A percentile compares a stretch with the other conserved stretches of the same genome.
Conservation (phyloP, 2,113 vertebrate species). For the Promerops cafer region DNA sequence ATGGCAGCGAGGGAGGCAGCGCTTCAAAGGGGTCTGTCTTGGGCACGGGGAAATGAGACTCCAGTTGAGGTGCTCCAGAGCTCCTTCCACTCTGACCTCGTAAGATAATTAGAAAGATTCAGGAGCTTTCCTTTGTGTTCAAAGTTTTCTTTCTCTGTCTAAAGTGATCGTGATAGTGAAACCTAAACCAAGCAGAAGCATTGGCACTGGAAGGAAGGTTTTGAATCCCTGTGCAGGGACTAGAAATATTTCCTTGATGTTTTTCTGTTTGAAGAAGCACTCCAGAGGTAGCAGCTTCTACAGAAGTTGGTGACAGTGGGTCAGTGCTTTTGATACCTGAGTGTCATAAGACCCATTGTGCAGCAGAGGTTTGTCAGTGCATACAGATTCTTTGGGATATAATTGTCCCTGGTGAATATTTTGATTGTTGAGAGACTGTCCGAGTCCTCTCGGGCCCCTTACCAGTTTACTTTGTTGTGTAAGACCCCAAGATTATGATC, state of each 20-base stretch:
- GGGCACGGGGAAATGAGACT: not conserved
- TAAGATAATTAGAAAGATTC: not conserved
- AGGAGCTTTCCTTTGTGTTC: not conserved
- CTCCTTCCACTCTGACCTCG: not conserved
- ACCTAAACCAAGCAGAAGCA: not conserved
- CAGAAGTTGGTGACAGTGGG: not conserved
- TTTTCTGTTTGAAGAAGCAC: not conserved
- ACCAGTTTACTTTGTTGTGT: not conserved
- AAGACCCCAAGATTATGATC: not conserved
- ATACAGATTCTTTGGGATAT: not conserved
- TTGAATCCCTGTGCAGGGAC: not conserved
- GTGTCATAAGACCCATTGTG: not conserved
- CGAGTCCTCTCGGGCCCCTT: not conserved
- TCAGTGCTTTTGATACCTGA: not conserved
- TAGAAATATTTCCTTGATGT: not conserved
- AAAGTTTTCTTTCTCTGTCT: not conserved
- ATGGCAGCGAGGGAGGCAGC: accelerated
- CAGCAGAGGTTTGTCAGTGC: not conserved
- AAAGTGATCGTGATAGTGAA: not conserved
- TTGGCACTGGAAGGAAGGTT: not conserved
- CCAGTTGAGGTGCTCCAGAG: not conserved
- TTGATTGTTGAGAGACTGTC: not conserved
- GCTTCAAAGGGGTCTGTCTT: not conserved
- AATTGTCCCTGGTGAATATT: not conserved
- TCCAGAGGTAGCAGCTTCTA: not conserved